Conservation (phyloP, 2,797 vertebrate species). For the Aerospiza tachiro region DNA sequence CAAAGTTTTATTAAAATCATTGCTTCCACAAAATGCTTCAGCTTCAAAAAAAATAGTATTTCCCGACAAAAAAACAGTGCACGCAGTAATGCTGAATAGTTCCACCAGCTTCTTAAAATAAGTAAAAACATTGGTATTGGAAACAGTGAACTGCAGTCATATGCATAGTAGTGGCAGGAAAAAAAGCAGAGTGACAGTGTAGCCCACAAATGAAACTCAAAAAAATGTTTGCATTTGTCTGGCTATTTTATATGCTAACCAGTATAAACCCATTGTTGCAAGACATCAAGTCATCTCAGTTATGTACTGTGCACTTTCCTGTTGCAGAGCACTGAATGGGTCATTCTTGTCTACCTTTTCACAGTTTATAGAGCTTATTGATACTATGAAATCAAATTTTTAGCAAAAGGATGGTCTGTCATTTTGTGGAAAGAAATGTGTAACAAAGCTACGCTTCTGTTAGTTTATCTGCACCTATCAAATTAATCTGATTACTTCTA, state of each 20-base stretch:
- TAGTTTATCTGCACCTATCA: neutral
- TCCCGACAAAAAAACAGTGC: neutral
- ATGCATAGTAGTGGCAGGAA: neutral
- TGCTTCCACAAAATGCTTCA: neutral
- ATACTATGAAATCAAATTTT: neutral
- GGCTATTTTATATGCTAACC: neutral
- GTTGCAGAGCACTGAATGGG: neutral
- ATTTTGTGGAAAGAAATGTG: neutral
- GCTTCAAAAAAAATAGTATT: neutral
- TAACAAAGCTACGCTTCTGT: neutral
- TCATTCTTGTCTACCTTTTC: constrained; percentile 48
- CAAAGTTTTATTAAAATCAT: neutral
- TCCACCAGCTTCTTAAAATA: neutral
- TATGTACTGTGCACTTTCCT: neutral
- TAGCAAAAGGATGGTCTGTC: neutral
- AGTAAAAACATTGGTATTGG: neutral
- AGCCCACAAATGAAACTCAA: neutral
- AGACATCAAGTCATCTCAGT: neutral
- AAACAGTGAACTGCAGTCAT: neutral
- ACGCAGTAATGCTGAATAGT: neutral
- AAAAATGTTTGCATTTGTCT: neutral
- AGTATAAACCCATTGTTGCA: neutral
- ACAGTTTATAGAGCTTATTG: neutral
- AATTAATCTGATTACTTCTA: neutral
- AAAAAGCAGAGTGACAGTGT: neutral